phyloP scores from a whole-genome alignment of 2,113 vertebrate species.

The Cebus imitator region DNA sequence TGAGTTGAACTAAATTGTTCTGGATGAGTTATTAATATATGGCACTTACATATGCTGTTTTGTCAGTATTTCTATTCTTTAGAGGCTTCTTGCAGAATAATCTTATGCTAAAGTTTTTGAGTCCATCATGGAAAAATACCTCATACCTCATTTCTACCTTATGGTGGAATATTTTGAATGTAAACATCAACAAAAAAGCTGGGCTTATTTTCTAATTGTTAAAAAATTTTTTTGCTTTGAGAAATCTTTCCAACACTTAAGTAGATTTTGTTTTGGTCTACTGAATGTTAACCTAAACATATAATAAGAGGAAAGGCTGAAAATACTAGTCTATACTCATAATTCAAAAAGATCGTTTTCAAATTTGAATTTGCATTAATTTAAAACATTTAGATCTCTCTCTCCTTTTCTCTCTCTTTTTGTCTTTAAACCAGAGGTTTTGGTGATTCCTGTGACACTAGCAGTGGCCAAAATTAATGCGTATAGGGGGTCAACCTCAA shows the following conservation, averaged over 20 bases:
- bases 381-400: not conserved
- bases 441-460: slow-evolving; percentile 36
- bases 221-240: not conserved
- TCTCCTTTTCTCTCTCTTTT: not conserved
- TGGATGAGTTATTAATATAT: slow-evolving; percentile 21
- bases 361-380: slow-evolving; percentile 39
- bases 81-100: slow-evolving; percentile 65
- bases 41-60: slow-evolving; percentile 53
- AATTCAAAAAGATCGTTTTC: slow-evolving; percentile 16
- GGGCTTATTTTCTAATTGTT: not conserved
- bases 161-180: not conserved
- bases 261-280: not conserved
- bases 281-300: not conserved
- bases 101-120: slow-evolving; percentile 35
- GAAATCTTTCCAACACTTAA: not conserved
- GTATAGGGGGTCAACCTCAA: not conserved
- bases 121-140: slow-evolving; percentile 52
- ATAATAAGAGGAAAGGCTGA: not conserved
- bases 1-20: slow-evolving; percentile 53
- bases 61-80: slow-evolving; percentile 75
- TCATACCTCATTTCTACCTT: slow-evolving; percentile 31
- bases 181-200: not conserved
- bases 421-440: slow-evolving; percentile 1
- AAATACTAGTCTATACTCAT: not conserved
- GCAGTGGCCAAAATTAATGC: slow-evolving; percentile 29